Percentiles rank a stretch among this genome's conserved stretches.
These are phyloP conservation scores for Steatornis caripensis DNA, from an alignment of 2,113 vertebrate genomes.

Conservation along the genomic window DNA sequence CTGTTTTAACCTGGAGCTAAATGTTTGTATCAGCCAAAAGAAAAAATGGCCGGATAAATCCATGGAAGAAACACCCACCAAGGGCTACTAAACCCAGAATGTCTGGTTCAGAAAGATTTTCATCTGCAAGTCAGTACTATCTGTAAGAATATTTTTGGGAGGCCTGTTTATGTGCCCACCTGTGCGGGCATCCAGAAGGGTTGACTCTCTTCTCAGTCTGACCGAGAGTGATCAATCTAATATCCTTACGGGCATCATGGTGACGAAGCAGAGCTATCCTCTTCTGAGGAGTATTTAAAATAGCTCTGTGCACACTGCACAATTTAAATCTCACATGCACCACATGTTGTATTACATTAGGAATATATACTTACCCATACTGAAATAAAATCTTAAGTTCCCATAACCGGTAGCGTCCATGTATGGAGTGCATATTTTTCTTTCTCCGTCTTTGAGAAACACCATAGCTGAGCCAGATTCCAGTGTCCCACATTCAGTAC, in stretches of 20 bases:
- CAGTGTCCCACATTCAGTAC: constrained; percentile 89
- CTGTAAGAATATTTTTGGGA: background rate
- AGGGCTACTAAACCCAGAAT: background rate
- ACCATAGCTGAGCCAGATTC: constrained; percentile 89
- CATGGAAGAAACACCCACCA: background rate
- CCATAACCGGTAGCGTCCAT: constrained; percentile 91
- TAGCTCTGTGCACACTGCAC: background rate
- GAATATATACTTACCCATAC: constrained; percentile 83
- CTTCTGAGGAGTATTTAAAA: background rate
- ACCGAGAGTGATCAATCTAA: background rate
- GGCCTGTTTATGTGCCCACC: background rate
- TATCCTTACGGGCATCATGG: background rate
- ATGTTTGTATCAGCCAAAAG: background rate
- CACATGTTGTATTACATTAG: background rate
- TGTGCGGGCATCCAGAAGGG: background rate
- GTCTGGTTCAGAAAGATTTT: background rate
- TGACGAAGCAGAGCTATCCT: background rate
- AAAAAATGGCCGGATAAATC: background rate
- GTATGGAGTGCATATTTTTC: constrained; percentile 90
- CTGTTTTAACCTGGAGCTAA: background rate
- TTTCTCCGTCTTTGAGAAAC: constrained; percentile 87
- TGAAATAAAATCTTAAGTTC: constrained; percentile 93
- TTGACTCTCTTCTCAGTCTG: background rate
- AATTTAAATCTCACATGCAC: background rate
- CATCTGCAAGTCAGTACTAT: background rate